Conservation (phyloP, 2,797 vertebrate species). For the Varecia variegata region DNA sequence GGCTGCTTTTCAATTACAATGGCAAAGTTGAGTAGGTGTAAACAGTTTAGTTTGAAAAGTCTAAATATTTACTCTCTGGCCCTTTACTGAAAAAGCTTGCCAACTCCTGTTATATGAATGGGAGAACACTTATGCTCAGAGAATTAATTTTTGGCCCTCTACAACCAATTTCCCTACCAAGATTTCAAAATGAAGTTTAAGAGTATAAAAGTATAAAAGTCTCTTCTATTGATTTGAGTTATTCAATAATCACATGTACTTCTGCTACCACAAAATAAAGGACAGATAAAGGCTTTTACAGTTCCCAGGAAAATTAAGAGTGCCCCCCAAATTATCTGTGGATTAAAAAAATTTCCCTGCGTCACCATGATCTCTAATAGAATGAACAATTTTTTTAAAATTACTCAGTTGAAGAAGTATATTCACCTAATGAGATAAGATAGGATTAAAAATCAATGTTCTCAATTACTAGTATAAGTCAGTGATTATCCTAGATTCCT, state of each 20-base stretch:
- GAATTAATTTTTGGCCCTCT: not conserved
- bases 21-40: not conserved
- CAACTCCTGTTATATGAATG: not conserved
- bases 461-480: not conserved
- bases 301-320: not conserved
- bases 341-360: not conserved
- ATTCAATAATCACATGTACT: not conserved
- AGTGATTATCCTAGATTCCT: not conserved
- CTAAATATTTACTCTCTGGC: not conserved
- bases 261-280: slow-evolving; percentile 21
- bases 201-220: not conserved
- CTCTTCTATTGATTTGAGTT: not conserved
- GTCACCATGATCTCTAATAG: not conserved
- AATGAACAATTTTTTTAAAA: not conserved
- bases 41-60: not conserved
- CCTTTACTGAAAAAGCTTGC: not conserved
- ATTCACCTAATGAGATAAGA: not conserved
- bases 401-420: not conserved
- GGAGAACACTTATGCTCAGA: not conserved
- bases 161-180: not conserved
- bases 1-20: not conserved
- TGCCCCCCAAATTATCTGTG: not conserved
- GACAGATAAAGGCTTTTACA: not conserved
- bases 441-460: not conserved
- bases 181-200: slow-evolving; percentile 51